Evolutionary conservation across 2,113 vertebrate species (phyloP), one percentile per base, ranked within the genome.

Genomic region (Phalacrocorax brasilianus): DNA sequence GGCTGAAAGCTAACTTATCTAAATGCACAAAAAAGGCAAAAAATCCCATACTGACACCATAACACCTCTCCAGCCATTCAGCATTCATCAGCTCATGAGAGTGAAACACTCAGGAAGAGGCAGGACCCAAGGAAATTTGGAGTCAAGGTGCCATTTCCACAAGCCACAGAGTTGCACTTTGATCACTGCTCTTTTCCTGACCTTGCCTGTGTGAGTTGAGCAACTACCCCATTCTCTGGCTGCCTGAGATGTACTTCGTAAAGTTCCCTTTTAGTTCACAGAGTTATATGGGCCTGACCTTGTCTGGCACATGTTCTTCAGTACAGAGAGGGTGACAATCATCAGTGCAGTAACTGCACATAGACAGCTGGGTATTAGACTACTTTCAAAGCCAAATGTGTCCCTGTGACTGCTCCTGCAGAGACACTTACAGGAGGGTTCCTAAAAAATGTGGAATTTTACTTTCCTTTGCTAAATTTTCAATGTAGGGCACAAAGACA

Each of bases 131-230:
- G 58, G 72, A 83, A 52, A 56, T 76, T 38, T 61, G 67, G 53
- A 32, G 28, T 91, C 20, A 52, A 61, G 49, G 58, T 72, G 75
- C 32, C n/a, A 8, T 52, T 72, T 68, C 75, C 71, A 79, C 11
- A 7, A 74, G 27, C 59, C 73, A 68, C 53, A 49, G 45, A 53
- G 18, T 16, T 58, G n/a, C 35, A 49, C 14, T 50, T 24, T 58
- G 9, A 1, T 26, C 67, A 16, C 33, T 38, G 35, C 62, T 58
- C 13, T 71, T 77, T 94, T 42, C 50, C 53, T 44, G 68, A 33
- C 26, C 27, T 70, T 28, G 30, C 40, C 45, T 61, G 47, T 0
- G 0, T 50, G 28, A 76, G 56, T 13, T 17, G 35, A 86, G 58
- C 40, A 59, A 32, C 12, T 18, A 35, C 33, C 47, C 23, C 30